These are phyloP conservation scores for Parascotia fuliginaria DNA, from an alignment of 2,888 invertebrate species.

Conservation along the genomic window DNA sequence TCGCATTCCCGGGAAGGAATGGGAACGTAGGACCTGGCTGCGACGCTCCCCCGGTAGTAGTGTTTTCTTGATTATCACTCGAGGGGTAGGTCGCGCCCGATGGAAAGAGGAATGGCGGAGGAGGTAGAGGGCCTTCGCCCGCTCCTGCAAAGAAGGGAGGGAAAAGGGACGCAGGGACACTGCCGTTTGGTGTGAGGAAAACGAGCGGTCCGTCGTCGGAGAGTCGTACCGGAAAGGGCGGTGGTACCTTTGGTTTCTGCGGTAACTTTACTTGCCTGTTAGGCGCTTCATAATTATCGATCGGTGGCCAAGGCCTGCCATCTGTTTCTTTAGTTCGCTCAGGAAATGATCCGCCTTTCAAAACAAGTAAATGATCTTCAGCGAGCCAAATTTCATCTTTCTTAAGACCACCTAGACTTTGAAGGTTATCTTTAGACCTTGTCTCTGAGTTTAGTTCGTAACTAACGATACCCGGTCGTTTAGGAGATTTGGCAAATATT, in stretches of 20 bases:
- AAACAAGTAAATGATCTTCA: constrained; percentile 93
- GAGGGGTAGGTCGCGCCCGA: constrained; percentile 82
- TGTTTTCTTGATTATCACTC: constrained; percentile 88
- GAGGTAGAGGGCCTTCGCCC: constrained; percentile 83
- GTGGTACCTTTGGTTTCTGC: constrained; percentile 92
- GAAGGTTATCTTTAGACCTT: constrained; percentile 90
- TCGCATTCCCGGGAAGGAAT: constrained; percentile 86
- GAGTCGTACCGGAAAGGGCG: constrained; percentile 97
- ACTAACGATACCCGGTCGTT: constrained; percentile 93
- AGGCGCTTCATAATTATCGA: constrained; percentile 94
- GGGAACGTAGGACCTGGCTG: constrained; percentile 87
- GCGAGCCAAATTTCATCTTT: constrained; percentile 96
- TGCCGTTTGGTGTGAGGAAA: constrained; percentile 93
- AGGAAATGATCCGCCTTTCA: constrained; percentile 92
- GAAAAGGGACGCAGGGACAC: constrained; percentile 89
- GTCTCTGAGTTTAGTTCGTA: constrained; percentile 93
- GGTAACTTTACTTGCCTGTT: constrained; percentile 94
- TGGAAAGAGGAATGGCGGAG: constrained; percentile 86
- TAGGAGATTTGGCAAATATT: constrained; percentile 89
- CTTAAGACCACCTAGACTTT: constrained; percentile 92
- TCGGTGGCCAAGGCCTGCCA: constrained; percentile 89
- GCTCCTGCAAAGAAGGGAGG: constrained; percentile 88
- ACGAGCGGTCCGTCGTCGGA: constrained; percentile 94
- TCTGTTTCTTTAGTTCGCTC: constrained; percentile 78
- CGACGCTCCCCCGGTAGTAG: constrained; percentile 88